Evolutionary conservation across 2,888 invertebrate species (phyloP), one percentile per base, ranked within the genome.

Genomic region (Acheta domesticus): DNA sequence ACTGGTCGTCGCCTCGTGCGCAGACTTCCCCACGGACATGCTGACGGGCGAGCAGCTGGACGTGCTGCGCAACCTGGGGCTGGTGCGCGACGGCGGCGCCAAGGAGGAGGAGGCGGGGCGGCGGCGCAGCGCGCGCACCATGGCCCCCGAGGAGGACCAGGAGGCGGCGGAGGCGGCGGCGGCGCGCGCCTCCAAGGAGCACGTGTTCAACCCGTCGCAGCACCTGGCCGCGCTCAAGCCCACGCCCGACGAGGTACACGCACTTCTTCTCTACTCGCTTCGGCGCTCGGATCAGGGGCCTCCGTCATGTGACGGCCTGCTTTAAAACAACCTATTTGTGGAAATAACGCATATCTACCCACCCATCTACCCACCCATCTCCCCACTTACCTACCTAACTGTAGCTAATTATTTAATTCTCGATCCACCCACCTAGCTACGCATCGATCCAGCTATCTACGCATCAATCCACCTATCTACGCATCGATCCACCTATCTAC

Each of bases 121-220:
- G 23, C 23, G 36, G 23, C n/a, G 21, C 20, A 23, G 11, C 8
- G 75, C 14, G n/a, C 19, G 48, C 49, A 48, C 48, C 16, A 76
- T 49, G 48, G 36, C 48, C 14, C 20, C 20, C 23, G 19, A 16
- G 1, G 36, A 23, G 1, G 19, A 16, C 75, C 73, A n/a, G 20
- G 19, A 19, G 36, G 62, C 16, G 16, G 16, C 62, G 4, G 62
- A 62, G 62, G 62, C 14, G 16, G 16, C 19, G 62, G 16, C 16
- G n/a, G 62, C 62, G 62, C n/a, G 14, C 14, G 76, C 76, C 11
- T n/a, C 76, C 16, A n/a, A 23, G 14, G 76, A 48, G 19, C 76
- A 76, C 76, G 76, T 76, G 19, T 76, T 76, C 76, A 76, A 49
- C 76, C 76, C 76, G 11, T 36, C 49, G 19, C n/a, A 36, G n/a